Evolutionary conservation across 2,888 invertebrate species (phyloP).

Genomic region (Harpagoxenus sublaevis): DNA sequence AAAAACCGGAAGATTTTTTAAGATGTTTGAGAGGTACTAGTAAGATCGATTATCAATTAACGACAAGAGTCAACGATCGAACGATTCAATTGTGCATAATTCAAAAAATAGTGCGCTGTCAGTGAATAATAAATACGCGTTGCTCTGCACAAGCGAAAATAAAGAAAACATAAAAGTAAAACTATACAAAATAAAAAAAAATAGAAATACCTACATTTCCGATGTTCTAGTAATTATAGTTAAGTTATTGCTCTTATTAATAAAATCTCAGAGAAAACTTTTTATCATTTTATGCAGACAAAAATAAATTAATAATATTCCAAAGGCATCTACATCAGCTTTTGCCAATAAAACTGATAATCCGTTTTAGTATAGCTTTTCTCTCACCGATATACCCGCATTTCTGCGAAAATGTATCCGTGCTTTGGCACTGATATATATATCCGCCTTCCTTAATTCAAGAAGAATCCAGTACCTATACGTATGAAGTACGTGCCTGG

Average conservation of each 20-base stretch:
- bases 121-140: not conserved
- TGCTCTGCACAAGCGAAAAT: not conserved
- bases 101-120: not conserved
- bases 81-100: not conserved
- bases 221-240: not conserved
- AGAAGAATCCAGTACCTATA: constrained; percentile 18
- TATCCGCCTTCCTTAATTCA: not conserved
- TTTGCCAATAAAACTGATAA: not conserved
- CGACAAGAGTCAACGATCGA: not conserved
- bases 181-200: not conserved
- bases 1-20: not conserved
- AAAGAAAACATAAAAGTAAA: not conserved
- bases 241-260: not conserved
- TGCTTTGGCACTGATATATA: not conserved
- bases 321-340: not conserved
- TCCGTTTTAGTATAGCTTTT: not conserved
- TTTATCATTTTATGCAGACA: not conserved
- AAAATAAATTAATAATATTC: not conserved
- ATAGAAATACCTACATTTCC: not conserved
- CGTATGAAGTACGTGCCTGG: constrained; percentile 14
- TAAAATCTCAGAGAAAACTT: not conserved
- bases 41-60: not conserved
- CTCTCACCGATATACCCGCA: not conserved
- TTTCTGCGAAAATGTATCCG: not conserved
- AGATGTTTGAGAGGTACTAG: not conserved